Percentiles rank a stretch among this genome's conserved stretches.
These are phyloP conservation scores for Meta bourneti DNA, from an alignment of 2,888 invertebrate species.

Conservation along the genomic window DNA sequence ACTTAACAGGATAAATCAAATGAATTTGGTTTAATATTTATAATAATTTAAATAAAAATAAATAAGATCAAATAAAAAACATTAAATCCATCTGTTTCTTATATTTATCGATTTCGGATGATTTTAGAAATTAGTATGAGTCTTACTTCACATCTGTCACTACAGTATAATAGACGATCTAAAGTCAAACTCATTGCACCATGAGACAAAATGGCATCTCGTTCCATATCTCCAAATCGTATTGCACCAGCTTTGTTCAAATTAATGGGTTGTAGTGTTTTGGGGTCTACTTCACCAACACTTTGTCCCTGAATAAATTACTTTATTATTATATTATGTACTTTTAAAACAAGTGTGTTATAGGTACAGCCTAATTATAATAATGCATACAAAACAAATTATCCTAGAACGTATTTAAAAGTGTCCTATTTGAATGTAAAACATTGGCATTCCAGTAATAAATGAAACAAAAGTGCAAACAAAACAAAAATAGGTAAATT, in stretches of 20 bases:
- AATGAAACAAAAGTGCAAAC: no score
- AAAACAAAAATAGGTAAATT: no score
- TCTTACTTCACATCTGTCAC: slow-evolving; percentile 58
- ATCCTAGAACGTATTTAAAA: no score
- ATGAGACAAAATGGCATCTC: slow-evolving; percentile 66
- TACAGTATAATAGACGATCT: slow-evolving; percentile 51
- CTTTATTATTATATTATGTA: no score
- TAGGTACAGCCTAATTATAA: no score
- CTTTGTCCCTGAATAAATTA: slow-evolving; percentile 20
- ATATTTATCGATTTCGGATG: neutral
- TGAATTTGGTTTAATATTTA: neutral
- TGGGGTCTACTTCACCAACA: slow-evolving; percentile 40
- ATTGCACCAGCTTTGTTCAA: slow-evolving; percentile 46
- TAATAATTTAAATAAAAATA: neutral
- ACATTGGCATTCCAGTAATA: no score
- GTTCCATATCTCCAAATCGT: slow-evolving; percentile 69
- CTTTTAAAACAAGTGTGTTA: no score
- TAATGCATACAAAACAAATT: no score
- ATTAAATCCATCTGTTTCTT: neutral
- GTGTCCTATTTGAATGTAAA: no score
- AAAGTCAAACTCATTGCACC: slow-evolving; percentile 44
- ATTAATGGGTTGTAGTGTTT: slow-evolving; percentile 60
- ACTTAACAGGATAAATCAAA: neutral
- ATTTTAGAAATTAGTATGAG: neutral
- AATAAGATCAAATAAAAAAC: neutral